These are phyloP conservation scores for Tenthredo amoena DNA, from an alignment of 2,888 invertebrate genomes.

Conservation along the genomic window DNA sequence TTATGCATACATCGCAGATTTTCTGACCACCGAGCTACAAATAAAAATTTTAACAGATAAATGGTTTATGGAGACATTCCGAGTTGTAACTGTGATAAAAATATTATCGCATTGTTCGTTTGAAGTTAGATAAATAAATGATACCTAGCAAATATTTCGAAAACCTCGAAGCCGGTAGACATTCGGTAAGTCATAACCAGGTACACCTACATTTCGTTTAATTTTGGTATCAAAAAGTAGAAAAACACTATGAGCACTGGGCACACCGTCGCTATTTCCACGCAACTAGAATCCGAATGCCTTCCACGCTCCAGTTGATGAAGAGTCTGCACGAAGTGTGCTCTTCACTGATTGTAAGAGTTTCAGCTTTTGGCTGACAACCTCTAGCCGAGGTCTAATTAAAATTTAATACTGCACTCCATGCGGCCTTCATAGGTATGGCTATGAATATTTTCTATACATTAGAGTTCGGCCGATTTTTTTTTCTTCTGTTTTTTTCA, in stretches of 20 bases:
- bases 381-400: not conserved
- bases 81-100: not conserved
- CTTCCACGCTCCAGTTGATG: conserved; percentile 24
- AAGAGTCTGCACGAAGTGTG: not conserved
- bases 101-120: not conserved
- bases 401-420: not conserved
- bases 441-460: not conserved
- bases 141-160: not conserved
- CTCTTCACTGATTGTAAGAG: not conserved
- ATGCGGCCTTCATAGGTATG: not conserved
- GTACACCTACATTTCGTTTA: not conserved
- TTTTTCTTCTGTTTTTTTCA: not conserved
- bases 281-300: not conserved
- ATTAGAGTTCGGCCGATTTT: not conserved
- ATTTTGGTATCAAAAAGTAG: not conserved
- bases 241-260: not conserved
- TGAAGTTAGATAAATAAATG: not conserved
- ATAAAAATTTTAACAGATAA: not conserved
- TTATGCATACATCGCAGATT: too few relatives aligned
- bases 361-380: not conserved
- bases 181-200: not conserved
- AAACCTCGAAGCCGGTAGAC: not conserved
- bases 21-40: not conserved
- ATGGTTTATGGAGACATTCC: not conserved
- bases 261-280: not conserved